A percentile compares a stretch with the other conserved stretches of the same genome.
phyloP scores from a whole-genome alignment of 2,888 invertebrate species.

The Cerastoderma edule region DNA sequence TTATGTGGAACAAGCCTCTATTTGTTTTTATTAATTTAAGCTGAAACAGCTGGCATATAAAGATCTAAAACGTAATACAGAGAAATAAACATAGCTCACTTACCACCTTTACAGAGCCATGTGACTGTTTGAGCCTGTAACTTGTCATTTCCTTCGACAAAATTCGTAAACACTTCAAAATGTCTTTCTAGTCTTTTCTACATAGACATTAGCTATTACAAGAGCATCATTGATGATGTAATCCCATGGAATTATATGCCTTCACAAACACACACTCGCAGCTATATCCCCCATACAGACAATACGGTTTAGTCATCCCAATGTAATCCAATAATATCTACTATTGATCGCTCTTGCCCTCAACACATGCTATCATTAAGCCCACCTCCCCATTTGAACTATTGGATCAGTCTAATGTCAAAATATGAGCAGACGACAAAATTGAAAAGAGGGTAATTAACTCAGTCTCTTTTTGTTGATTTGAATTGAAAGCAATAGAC shows the following conservation, averaged over 20 bases:
- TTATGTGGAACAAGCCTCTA: too few relatives aligned
- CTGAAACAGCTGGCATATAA: too few relatives aligned
- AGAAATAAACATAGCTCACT: too few relatives aligned
- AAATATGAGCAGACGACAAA: too few relatives aligned
- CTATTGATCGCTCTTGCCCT: slow-evolving; percentile 19
- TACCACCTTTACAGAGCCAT: slow-evolving; percentile 24
- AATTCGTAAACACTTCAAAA: neutral
- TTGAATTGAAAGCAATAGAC: too few relatives aligned
- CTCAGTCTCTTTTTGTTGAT: too few relatives aligned
- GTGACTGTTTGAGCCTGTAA: slow-evolving; percentile 12
- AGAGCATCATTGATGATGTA: neutral
- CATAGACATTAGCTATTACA: neutral
- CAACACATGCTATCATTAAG: too few relatives aligned
- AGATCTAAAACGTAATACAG: too few relatives aligned
- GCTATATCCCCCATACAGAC: slow-evolving; percentile 5
- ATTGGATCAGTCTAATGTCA: too few relatives aligned
- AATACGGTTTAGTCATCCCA: slow-evolving; percentile 20
- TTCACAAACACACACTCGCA: neutral
- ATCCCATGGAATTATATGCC: neutral
- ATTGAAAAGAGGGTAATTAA: too few relatives aligned
- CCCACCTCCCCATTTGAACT: too few relatives aligned
- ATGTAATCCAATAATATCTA: slow-evolving; percentile 26
- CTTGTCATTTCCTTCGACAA: slow-evolving; percentile 6
- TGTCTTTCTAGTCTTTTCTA: neutral
- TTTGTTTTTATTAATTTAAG: too few relatives aligned